phyloP scores from a whole-genome alignment of 2,888 invertebrate species.

The Sclerodermus sp. region DNA sequence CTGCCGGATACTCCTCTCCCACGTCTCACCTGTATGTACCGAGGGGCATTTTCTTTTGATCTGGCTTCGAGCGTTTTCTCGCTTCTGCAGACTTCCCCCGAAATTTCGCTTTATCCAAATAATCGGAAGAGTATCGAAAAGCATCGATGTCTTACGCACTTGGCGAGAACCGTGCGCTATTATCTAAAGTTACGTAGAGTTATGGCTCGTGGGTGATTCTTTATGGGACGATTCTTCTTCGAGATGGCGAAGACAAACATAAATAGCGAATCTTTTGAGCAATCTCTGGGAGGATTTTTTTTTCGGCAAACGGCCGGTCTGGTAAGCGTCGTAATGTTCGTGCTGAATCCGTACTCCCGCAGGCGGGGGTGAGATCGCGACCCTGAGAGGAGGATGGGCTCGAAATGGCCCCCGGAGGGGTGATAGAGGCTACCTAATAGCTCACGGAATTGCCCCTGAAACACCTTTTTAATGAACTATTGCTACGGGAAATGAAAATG shows the following conservation, averaged over 20 bases:
- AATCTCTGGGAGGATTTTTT: conserved; percentile 24
- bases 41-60: too few relatives aligned
- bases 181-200: too few relatives aligned
- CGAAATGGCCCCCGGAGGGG: conserved; percentile 61
- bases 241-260: too few relatives aligned
- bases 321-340: conserved; percentile 47
- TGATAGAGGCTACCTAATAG: conserved; percentile 67
- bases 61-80: conserved; percentile 2
- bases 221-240: too few relatives aligned
- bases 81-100: background rate
- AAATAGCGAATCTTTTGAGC: too few relatives aligned
- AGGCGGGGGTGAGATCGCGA: conserved; percentile 25
- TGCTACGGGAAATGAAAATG: conserved; percentile 61
- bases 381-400: conserved; percentile 21
- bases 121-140: too few relatives aligned
- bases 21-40: too few relatives aligned
- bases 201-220: too few relatives aligned
- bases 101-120: too few relatives aligned
- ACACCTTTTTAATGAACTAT: conserved; percentile 76
- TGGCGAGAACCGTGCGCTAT: too few relatives aligned
- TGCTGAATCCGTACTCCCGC: conserved; percentile 45
- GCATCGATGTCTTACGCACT: too few relatives aligned
- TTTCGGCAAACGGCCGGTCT: conserved; percentile 36
- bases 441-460: conserved; percentile 71
- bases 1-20: too few relatives aligned